Percentiles rank a stretch among this genome's conserved stretches.
These are phyloP conservation scores for Piaya cayana DNA, from an alignment of 2,113 vertebrate species.

Conservation along the genomic window DNA sequence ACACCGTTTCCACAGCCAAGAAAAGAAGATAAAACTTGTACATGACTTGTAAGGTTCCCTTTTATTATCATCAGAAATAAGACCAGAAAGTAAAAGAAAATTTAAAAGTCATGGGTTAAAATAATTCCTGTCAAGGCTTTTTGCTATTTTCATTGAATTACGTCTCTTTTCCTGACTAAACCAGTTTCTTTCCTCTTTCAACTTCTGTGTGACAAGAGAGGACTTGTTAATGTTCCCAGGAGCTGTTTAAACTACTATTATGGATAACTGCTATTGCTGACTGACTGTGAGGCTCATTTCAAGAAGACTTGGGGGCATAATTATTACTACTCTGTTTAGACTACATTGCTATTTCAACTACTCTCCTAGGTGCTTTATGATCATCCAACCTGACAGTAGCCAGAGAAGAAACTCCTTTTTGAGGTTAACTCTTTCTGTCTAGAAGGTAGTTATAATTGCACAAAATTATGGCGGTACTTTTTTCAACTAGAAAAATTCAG, in stretches of 20 bases:
- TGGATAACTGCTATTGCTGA: not conserved
- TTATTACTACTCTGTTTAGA: not conserved
- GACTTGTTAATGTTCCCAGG: not conserved
- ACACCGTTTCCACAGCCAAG: not conserved
- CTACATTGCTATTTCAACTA: not conserved
- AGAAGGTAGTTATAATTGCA: not conserved
- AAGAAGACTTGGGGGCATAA: not conserved
- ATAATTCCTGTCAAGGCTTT: not conserved
- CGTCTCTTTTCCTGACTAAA: not conserved
- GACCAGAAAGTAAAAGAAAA: not conserved
- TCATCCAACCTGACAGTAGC: not conserved
- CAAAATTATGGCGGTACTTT: not conserved
- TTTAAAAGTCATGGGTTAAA: not conserved
- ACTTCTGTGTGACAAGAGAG: not conserved
- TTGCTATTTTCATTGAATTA: not conserved
- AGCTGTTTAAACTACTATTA: not conserved
- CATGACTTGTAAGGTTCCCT: not conserved
- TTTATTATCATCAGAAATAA: not conserved
- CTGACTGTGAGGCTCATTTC: not conserved
- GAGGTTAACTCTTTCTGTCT: not conserved
- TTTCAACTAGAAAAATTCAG: not conserved
- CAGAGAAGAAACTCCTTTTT: not conserved
- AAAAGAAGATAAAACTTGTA: not conserved
- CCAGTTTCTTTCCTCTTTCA: not conserved
- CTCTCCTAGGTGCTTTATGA: not conserved